Evolutionary conservation across 2,113 vertebrate species (phyloP).

Genomic region (Austrofundulus limnaeus): DNA sequence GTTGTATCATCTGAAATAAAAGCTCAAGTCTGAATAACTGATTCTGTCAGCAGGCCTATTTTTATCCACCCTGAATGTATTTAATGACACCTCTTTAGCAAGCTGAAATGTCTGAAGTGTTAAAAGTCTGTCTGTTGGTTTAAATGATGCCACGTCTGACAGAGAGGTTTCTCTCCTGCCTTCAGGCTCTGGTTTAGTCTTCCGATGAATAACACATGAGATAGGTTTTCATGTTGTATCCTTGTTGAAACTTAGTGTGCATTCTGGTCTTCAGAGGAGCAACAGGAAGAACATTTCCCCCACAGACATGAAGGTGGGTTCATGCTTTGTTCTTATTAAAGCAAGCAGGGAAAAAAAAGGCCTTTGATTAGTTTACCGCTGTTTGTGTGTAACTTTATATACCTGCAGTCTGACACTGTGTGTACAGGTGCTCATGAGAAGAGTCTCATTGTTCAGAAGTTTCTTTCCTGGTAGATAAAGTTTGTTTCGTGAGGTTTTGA

Average conservation of each 20-base stretch:
- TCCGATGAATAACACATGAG: conserved; percentile 69
- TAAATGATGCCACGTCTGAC: conserved; percentile 19
- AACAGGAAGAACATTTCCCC: conserved; percentile 27
- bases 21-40: not conserved
- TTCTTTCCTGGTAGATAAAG: conserved; percentile 11
- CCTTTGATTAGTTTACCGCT: not conserved
- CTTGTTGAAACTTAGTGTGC: conserved; percentile 28
- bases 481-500: conserved; percentile 14
- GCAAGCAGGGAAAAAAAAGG: not conserved
- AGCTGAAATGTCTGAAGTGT: conserved; percentile 12
- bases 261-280: conserved; percentile 28
- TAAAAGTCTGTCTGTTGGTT: conserved; percentile 16
- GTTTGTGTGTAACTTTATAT: conserved; percentile 5
- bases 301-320: conserved; percentile 56
- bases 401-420: conserved; percentile 8
- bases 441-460: not conserved
- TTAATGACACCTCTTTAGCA: conserved; percentile 5
- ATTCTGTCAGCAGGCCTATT: not conserved
- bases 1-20: not conserved
- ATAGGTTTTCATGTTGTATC: conserved; percentile 47
- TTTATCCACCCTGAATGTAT: not conserved
- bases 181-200: conserved; percentile 55
- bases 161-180: conserved; percentile 15
- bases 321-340: conserved; percentile 6
- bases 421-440: conserved; percentile 15